A percentile compares a stretch with the other conserved stretches of the same genome.
Evolutionary conservation across 2,797 vertebrate genomes (phyloP).

Genomic region (Xenentodon cancila): DNA sequence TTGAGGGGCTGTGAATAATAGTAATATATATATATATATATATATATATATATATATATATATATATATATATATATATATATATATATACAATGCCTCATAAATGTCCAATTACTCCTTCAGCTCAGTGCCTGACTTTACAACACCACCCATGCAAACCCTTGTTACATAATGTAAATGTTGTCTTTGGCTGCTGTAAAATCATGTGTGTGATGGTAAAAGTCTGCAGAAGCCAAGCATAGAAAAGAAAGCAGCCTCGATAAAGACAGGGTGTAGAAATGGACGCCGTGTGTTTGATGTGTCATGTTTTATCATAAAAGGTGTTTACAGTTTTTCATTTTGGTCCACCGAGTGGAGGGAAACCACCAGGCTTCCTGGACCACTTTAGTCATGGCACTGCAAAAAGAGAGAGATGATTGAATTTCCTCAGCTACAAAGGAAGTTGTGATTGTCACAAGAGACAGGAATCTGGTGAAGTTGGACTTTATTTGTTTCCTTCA

Average conservation of each 20-base stretch:
- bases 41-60: slow-evolving; percentile 12
- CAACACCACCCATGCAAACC: slow-evolving; percentile 20
- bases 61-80: slow-evolving; percentile 7
- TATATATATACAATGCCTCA: slow-evolving; percentile 15
- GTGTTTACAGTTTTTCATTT: slow-evolving; percentile 26
- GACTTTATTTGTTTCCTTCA: neutral
- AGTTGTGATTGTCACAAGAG: neutral
- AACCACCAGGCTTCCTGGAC: slow-evolving; percentile 14
- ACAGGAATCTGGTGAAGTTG: neutral
- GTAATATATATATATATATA: slow-evolving; percentile 9
- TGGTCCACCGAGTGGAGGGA: slow-evolving; percentile 13
- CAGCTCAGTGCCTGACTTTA: slow-evolving; percentile 35
- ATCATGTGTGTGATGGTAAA: slow-evolving; percentile 19
- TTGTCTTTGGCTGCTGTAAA: slow-evolving; percentile 19
- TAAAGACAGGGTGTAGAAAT: too few relatives aligned
- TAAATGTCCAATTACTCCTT: slow-evolving; percentile 45
- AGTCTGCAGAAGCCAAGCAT: slow-evolving; percentile 31
- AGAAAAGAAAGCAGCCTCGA: slow-evolving; percentile 5
- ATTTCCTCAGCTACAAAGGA: slow-evolving; percentile 16
- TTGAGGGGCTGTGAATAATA: slow-evolving; percentile 22
- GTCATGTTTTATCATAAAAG: neutral
- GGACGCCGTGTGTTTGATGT: neutral
- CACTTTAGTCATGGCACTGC: slow-evolving; percentile 33
- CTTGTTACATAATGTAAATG: slow-evolving; percentile 27
- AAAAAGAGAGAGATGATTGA: neutral